Percentiles rank a stretch among this genome's conserved stretches.
phyloP scores from a whole-genome alignment of 2,888 invertebrate species.

The Liodrosophila aerea region DNA sequence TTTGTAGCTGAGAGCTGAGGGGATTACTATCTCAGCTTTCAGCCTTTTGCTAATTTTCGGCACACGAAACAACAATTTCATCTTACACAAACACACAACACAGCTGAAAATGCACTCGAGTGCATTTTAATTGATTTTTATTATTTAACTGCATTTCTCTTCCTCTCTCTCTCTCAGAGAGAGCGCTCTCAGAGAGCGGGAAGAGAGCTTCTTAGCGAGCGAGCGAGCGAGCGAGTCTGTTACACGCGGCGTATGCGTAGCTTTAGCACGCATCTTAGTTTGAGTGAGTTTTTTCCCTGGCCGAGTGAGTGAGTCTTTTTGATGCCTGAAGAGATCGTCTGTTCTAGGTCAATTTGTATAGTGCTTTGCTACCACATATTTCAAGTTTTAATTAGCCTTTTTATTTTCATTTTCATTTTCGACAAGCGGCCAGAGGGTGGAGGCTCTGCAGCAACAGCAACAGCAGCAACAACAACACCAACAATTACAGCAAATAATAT shows the following conservation, averaged over 20 bases:
- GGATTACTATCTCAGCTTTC: constrained; percentile 13
- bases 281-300: constrained; percentile 42
- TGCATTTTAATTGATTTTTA: constrained; percentile 77
- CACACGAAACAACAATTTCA: constrained; percentile 21
- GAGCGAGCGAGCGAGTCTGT: constrained; percentile 23
- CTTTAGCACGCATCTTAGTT: constrained; percentile 44
- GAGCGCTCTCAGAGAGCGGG: too few relatives aligned
- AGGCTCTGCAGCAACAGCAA: constrained; percentile 1
- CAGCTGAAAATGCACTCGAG: constrained; percentile 56
- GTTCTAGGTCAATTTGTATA: constrained; percentile 58
- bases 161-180: too few relatives aligned
- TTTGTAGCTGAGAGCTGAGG: constrained; percentile 19
- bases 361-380: constrained; percentile 39
- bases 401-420: constrained; percentile 53
- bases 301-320: constrained; percentile 10
- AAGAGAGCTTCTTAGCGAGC: constrained; percentile 27
- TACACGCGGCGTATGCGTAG: constrained; percentile 73
- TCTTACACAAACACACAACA: constrained; percentile 14
- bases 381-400: constrained; percentile 71
- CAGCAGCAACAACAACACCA: neutral
- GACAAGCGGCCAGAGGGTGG: constrained; percentile 40
- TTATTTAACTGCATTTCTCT: constrained; percentile 32
- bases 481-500: constrained; percentile 9
- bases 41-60: constrained; percentile 51
- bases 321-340: constrained; percentile 46